Evolutionary conservation across 2,797 vertebrate genomes (phyloP).

Genomic region (Neomorphus geoffroyi): DNA sequence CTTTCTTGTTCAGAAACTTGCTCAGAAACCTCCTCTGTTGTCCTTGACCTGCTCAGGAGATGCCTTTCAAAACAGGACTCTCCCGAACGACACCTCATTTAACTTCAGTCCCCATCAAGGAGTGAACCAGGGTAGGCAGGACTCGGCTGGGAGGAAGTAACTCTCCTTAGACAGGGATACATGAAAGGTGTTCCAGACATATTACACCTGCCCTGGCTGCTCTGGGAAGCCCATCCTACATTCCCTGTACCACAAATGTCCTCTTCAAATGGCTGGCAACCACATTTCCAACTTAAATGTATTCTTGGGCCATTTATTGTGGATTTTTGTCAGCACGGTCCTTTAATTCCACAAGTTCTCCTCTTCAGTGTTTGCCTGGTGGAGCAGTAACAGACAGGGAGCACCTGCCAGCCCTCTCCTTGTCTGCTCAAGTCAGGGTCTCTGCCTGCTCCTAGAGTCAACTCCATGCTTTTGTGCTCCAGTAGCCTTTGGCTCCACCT

Average conservation of each 20-base stretch:
- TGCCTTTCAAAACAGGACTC: not conserved
- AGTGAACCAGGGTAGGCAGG: not conserved
- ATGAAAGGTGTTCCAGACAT: not conserved
- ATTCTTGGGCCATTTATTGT: not conserved
- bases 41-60: not conserved
- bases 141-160: not conserved
- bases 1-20: not conserved
- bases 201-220: not conserved
- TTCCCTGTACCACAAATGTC: not conserved
- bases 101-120: not conserved
- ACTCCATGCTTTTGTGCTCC: not conserved
- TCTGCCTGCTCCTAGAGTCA: not conserved
- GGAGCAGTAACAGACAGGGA: not conserved
- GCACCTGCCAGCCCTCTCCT: not conserved
- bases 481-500: not conserved
- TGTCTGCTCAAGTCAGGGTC: not conserved
- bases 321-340: not conserved
- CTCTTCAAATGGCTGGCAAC: not conserved
- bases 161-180: not conserved
- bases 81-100: not conserved
- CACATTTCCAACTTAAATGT: not conserved
- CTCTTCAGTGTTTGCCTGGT: not conserved
- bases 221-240: fast-evolving
- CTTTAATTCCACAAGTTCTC: not conserved
- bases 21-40: not conserved